These are phyloP conservation scores for Neomonachus schauinslandi DNA, from an alignment of 2,113 vertebrate genomes.

Conservation along the genomic window DNA sequence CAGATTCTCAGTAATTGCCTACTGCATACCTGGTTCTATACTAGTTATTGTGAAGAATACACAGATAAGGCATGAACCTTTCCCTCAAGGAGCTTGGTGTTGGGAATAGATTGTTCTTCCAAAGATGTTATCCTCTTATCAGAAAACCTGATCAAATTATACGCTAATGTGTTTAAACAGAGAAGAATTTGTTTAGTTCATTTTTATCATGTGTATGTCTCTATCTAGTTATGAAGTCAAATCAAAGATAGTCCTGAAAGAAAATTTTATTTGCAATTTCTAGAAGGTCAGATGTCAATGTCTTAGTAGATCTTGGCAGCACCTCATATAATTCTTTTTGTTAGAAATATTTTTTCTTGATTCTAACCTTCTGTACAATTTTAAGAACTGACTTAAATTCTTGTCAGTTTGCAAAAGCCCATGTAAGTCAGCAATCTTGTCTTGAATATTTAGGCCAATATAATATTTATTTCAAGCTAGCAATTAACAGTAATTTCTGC, in stretches of 20 bases:
- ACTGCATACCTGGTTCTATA: background rate
- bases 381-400: background rate
- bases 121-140: background rate
- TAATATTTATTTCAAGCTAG: conserved; percentile 56
- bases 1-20: background rate
- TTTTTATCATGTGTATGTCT: background rate
- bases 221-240: conserved; percentile 15
- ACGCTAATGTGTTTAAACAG: background rate
- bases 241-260: conserved; percentile 5
- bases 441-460: conserved; percentile 41
- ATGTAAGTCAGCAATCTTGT: conserved; percentile 34
- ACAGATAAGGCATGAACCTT: background rate
- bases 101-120: background rate
- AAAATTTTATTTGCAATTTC: conserved; percentile 34
- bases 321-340: background rate
- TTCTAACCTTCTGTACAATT: background rate
- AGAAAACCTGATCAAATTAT: conserved; percentile 2
- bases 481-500: conserved; percentile 14
- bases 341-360: background rate
- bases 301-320: background rate
- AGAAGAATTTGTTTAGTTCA: background rate
- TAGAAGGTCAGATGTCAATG: background rate
- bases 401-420: background rate
- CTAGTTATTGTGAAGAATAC: background rate
- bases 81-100: background rate